These are phyloP conservation scores for Phaonia tiefii DNA, from an alignment of 2,888 invertebrate genomes.

Conservation along the genomic window DNA sequence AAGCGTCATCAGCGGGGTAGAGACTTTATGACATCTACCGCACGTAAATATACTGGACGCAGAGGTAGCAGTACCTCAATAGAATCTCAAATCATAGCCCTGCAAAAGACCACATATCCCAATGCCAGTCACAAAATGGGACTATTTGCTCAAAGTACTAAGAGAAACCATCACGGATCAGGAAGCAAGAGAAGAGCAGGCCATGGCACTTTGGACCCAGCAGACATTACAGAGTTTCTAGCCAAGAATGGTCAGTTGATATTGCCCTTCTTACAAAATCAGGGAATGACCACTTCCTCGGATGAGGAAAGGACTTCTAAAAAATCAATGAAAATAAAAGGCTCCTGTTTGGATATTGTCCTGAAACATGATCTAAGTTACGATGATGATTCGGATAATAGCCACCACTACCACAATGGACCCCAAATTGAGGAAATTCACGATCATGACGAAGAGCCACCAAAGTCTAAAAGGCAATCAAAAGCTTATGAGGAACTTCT, in stretches of 20 bases:
- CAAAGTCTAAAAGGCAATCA: slow-evolving; percentile 70
- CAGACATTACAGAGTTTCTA: slow-evolving; percentile 77
- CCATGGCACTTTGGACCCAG: slow-evolving; percentile 74
- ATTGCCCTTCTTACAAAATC: slow-evolving; percentile 79
- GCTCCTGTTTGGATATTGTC: slow-evolving; percentile 79
- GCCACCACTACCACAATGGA: slow-evolving; percentile 55
- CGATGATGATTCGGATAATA: slow-evolving; percentile 70
- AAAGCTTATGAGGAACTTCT: slow-evolving; percentile 73
- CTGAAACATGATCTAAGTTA: slow-evolving; percentile 74
- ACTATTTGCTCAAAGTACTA: slow-evolving; percentile 77
- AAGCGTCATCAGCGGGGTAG: slow-evolving; percentile 75
- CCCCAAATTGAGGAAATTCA: slow-evolving; percentile 72
- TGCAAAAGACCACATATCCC: slow-evolving; percentile 80
- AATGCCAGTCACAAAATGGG: slow-evolving; percentile 78
- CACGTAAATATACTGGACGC: slow-evolving; percentile 75
- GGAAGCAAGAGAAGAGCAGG: slow-evolving; percentile 56
- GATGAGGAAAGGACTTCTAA: slow-evolving; percentile 80
- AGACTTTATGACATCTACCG: slow-evolving; percentile 76
- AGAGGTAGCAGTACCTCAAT: slow-evolving; percentile 89
- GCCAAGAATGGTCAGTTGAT: slow-evolving; percentile 79
- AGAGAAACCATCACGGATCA: slow-evolving; percentile 69
- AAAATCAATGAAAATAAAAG: slow-evolving; percentile 79
- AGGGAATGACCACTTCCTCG: slow-evolving; percentile 79
- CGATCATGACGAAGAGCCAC: slow-evolving; percentile 11
- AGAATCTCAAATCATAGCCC: slow-evolving; percentile 86